Conservation (phyloP, 2,113 vertebrate genomes). For the Rhabdomys dilectus region DNA sequence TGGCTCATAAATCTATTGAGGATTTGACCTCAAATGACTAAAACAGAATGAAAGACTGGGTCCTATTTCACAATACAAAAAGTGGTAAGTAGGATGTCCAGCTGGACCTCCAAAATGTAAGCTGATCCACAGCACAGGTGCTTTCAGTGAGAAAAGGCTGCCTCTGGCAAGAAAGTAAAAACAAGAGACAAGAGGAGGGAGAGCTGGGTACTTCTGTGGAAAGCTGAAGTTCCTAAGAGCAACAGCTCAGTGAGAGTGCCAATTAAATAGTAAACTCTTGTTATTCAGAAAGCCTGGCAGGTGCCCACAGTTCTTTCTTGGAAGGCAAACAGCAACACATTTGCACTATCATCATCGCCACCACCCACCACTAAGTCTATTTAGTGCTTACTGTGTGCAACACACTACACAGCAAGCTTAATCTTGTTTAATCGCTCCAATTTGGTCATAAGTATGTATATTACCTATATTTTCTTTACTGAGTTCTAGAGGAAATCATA, state of each 20-base stretch:
- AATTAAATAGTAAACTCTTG: constrained; percentile 16
- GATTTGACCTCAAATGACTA: background rate
- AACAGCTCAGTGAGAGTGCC: background rate
- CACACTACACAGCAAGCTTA: background rate
- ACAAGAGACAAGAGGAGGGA: background rate
- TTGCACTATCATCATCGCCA: background rate
- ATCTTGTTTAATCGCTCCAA: background rate
- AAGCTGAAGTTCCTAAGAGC: constrained; percentile 29
- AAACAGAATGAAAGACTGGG: background rate
- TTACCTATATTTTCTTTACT: constrained; percentile 21
- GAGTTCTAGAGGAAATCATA: constrained; percentile 18
- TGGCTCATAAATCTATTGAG: constrained; percentile 20
- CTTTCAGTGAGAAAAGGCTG: constrained; percentile 17
- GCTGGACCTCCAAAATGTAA: background rate
- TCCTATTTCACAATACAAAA: constrained; percentile 34
- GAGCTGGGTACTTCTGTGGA: background rate
- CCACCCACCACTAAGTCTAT: background rate
- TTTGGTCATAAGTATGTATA: background rate
- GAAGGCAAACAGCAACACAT: background rate
- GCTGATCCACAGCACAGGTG: background rate
- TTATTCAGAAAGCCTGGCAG: background rate
- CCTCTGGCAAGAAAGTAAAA: background rate
- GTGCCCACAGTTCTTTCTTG: constrained; percentile 5
- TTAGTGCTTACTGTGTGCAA: background rate
- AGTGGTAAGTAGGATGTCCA: constrained; percentile 31